These are phyloP conservation scores for Octomys mimax DNA, from an alignment of 2,797 vertebrate species.

Conservation along the genomic window DNA sequence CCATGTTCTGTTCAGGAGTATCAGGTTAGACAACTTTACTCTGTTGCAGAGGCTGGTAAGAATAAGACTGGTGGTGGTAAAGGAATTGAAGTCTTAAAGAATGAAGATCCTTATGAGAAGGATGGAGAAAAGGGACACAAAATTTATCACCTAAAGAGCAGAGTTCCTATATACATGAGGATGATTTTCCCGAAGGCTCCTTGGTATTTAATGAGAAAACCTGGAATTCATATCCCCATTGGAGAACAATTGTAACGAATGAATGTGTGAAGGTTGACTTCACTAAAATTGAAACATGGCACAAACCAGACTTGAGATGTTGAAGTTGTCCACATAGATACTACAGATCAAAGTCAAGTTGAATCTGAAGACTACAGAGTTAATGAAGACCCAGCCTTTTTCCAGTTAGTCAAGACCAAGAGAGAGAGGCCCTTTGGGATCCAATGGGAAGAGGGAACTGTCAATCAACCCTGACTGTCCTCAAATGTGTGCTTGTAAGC, in stretches of 20 bases:
- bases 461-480: conserved; percentile 91
- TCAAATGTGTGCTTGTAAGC: conserved; percentile 90
- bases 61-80: conserved; percentile 99
- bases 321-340: conserved; percentile 97
- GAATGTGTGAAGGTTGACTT: conserved; percentile 99
- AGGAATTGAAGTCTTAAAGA: conserved; percentile 98
- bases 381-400: too few species aligned
- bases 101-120: conserved; percentile 95
- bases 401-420: too few species aligned
- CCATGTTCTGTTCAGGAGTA: conserved; percentile 89
- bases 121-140: conserved; percentile 98
- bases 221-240: conserved; percentile 99
- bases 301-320: conserved; percentile 98
- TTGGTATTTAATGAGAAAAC: conserved; percentile 98
- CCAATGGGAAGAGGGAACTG: conserved; percentile 91
- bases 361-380: conserved; percentile 87
- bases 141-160: conserved; percentile 98
- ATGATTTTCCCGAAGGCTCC: conserved; percentile 98
- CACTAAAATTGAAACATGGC: conserved; percentile 99
- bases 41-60: conserved; percentile 99
- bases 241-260: conserved; percentile 97
- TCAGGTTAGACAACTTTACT: conserved; percentile 98
- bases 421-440: too few species aligned
- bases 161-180: conserved; percentile 97
- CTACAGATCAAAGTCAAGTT: conserved; percentile 93